Evolutionary conservation across 2,113 vertebrate genomes (phyloP).

Genomic region (Condylura cristata): DNA sequence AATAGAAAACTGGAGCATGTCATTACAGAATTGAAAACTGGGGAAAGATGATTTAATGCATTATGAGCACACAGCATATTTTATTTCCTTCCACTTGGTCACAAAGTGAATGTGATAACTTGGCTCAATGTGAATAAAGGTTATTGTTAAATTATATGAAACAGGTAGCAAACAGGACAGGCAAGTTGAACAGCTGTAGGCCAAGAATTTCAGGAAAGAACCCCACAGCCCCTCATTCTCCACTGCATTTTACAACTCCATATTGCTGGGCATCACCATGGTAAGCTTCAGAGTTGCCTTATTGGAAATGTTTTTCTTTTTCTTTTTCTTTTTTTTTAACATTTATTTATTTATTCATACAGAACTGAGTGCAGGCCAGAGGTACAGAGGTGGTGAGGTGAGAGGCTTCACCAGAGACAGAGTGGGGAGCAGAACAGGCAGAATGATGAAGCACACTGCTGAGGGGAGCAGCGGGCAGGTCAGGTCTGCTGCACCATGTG

Average conservation of each 20-base stretch:
- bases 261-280: background rate
- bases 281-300: background rate
- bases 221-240: background rate
- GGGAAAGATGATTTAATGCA: slow-evolving; percentile 18
- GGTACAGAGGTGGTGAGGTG: no score
- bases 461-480: no score
- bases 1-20: slow-evolving; percentile 35
- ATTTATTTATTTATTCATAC: no score
- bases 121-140: background rate
- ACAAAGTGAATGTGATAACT: slow-evolving; percentile 26
- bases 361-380: no score
- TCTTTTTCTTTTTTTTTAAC: no score
- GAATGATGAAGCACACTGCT: no score
- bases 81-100: slow-evolving; percentile 32
- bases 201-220: background rate
- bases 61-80: background rate
- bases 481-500: no score
- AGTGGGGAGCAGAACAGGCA: no score
- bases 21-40: slow-evolving; percentile 37
- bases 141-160: background rate
- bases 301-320: background rate
- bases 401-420: no score
- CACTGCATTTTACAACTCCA: background rate
- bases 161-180: slow-evolving; percentile 4
- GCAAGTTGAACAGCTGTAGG: background rate